phyloP scores from a whole-genome alignment of 2,888 invertebrate genomes.

The Pseudolycoriella hygida region DNA sequence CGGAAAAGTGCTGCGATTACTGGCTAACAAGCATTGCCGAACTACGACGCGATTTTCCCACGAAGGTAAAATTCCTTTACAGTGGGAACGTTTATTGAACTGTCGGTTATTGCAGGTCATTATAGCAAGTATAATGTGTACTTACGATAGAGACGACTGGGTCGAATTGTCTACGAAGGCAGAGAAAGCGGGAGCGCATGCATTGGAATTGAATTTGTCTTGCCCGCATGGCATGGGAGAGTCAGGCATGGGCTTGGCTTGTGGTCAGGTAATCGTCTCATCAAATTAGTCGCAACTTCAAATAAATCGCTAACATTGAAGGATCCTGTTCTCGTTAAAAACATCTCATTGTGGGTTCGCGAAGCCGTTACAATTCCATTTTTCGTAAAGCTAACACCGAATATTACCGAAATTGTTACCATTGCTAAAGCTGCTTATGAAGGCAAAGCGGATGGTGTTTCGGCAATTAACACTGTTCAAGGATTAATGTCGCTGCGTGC shows the following conservation, averaged over 20 bases:
- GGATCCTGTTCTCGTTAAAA: constrained; percentile 72
- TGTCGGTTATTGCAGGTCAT: constrained; percentile 39
- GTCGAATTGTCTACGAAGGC: constrained; percentile 57
- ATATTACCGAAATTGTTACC: constrained; percentile 81
- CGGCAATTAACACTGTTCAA: constrained; percentile 94
- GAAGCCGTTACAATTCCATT: constrained; percentile 79
- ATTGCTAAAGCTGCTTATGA: constrained; percentile 83
- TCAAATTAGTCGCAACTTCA: constrained; percentile 2
- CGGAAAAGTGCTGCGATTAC: constrained; percentile 86
- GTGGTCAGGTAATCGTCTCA: constrained; percentile 59
- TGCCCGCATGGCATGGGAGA: constrained; percentile 99
- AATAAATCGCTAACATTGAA: constrained; percentile 20
- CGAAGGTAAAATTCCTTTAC: constrained; percentile 39
- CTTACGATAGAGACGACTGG: constrained; percentile 80
- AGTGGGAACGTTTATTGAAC: neutral
- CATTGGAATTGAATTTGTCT: constrained; percentile 86
- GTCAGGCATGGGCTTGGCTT: constrained; percentile 94
- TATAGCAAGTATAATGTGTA: constrained; percentile 93
- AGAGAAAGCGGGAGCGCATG: constrained; percentile 76
- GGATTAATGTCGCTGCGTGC: constrained; percentile 78
- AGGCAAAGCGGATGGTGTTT: constrained; percentile 84
- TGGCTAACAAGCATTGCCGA: constrained; percentile 83
- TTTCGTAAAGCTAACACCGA: constrained; percentile 94
- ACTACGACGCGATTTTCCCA: constrained; percentile 80
- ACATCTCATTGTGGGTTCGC: constrained; percentile 84